phyloP scores from a whole-genome alignment of 2,797 vertebrate genomes.

The Pseudocheirus occidentalis region DNA sequence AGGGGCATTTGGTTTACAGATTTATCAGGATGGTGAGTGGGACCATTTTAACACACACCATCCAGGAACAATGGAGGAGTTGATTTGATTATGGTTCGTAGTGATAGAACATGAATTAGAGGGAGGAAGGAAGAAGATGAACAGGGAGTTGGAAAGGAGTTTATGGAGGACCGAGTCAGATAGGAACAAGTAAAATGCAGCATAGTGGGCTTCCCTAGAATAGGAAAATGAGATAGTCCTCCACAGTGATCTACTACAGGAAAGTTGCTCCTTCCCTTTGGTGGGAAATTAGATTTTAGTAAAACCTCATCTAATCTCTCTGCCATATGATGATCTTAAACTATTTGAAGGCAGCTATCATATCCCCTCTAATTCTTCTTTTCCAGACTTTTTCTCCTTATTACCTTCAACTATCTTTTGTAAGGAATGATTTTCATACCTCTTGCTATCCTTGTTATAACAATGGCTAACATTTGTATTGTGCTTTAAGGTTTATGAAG shows the following conservation, averaged over 20 bases:
- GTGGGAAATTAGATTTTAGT: conserved; percentile 45
- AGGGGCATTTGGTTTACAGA: neutral
- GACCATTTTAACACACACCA: neutral
- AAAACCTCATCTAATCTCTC: neutral
- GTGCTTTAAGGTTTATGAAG: neutral
- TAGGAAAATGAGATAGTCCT: conserved; percentile 34
- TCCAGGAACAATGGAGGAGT: neutral
- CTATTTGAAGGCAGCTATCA: conserved; percentile 10
- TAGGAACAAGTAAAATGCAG: neutral
- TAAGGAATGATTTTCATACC: neutral
- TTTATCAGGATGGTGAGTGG: neutral
- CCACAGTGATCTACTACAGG: conserved; percentile 29
- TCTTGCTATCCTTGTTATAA: neutral
- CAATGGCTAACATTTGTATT: neutral
- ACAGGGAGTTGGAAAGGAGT: conserved; percentile 12
- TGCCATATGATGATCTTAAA: neutral
- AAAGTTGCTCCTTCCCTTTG: conserved; percentile 40
- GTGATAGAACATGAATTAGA: neutral
- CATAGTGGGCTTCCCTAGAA: neutral
- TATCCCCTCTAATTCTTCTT: neutral
- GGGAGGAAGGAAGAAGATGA: neutral
- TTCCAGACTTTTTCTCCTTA: conserved; percentile 11
- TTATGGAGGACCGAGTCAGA: conserved; percentile 11
- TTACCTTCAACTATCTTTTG: neutral
- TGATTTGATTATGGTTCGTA: neutral